These are phyloP conservation scores for Polydrusus cervinus DNA, from an alignment of 2,888 invertebrate genomes.

Conservation along the genomic window DNA sequence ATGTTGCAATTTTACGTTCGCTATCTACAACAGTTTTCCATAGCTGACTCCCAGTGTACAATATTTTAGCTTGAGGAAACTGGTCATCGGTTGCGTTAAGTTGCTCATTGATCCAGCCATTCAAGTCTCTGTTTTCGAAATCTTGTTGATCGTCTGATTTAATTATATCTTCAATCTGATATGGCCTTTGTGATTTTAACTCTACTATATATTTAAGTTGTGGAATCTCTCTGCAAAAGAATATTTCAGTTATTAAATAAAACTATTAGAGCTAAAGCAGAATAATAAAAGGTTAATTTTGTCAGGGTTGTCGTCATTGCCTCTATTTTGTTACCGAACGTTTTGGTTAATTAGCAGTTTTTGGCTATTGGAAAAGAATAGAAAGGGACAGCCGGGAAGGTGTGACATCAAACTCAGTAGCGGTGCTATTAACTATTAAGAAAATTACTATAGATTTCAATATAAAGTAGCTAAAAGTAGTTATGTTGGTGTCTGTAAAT, in stretches of 20 bases:
- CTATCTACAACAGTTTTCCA: constrained; percentile 79
- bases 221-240: constrained; percentile 17
- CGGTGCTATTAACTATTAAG: too few relatives aligned
- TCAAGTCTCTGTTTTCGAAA: neutral
- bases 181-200: neutral
- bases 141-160: constrained; percentile 5
- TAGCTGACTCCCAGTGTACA: constrained; percentile 85
- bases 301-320: too few relatives aligned
- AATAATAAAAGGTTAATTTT: too few relatives aligned
- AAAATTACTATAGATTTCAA: too few relatives aligned
- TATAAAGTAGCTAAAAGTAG: too few relatives aligned
- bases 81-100: constrained; percentile 35
- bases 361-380: too few relatives aligned
- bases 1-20: constrained; percentile 73
- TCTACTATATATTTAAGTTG: too few relatives aligned
- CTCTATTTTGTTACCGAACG: too few relatives aligned
- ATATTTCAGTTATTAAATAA: neutral
- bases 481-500: too few relatives aligned
- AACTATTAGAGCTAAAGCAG: neutral
- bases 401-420: too few relatives aligned
- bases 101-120: constrained; percentile 2
- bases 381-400: too few relatives aligned
- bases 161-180: constrained; percentile 30
- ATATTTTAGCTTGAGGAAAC: constrained; percentile 68
- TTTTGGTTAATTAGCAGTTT: too few relatives aligned